Evolutionary conservation across 1,140 invertebrate genomes (phyloP).

Genomic region (Polypedilum pembai): DNA sequence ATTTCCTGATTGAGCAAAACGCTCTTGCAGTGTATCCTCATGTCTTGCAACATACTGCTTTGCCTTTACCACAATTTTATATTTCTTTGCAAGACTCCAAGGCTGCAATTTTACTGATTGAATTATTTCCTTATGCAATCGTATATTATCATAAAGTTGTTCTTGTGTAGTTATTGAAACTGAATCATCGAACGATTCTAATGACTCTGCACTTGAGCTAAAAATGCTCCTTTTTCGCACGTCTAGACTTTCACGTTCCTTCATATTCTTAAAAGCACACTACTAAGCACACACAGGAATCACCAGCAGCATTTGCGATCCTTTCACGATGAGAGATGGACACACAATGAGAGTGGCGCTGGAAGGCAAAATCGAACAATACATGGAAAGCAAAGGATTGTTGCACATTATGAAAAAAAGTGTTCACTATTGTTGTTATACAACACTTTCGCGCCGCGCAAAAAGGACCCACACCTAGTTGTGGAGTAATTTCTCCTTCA

Average conservation of each 20-base stretch:
- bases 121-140: slow-evolving; percentile 87
- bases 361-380: not conserved
- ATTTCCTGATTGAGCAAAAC: slow-evolving; percentile 77
- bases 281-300: not conserved
- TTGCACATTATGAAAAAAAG: slow-evolving; percentile 26
- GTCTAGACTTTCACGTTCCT: slow-evolving; percentile 1
- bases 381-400: slow-evolving; percentile 20
- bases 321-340: not conserved
- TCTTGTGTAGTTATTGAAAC: slow-evolving; percentile 56
- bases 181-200: slow-evolving; percentile 18
- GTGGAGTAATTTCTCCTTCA: not conserved
- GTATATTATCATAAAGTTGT: slow-evolving; percentile 84
- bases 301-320: slow-evolving; percentile 12
- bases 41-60: slow-evolving; percentile 80
- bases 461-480: slow-evolving; percentile 2
- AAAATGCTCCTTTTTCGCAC: slow-evolving; percentile 20
- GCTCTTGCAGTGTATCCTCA: slow-evolving; percentile 80
- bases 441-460: not conserved
- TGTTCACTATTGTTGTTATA: not conserved
- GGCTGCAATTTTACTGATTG: slow-evolving; percentile 81
- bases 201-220: slow-evolving; percentile 23
- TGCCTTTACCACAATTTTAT: slow-evolving; percentile 69
- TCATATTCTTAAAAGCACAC: not conserved
- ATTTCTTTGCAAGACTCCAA: slow-evolving; percentile 77
- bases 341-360: slow-evolving; percentile 1